Conservation (phyloP, 2,113 vertebrate genomes). For the Leucopsar rothschildi region DNA sequence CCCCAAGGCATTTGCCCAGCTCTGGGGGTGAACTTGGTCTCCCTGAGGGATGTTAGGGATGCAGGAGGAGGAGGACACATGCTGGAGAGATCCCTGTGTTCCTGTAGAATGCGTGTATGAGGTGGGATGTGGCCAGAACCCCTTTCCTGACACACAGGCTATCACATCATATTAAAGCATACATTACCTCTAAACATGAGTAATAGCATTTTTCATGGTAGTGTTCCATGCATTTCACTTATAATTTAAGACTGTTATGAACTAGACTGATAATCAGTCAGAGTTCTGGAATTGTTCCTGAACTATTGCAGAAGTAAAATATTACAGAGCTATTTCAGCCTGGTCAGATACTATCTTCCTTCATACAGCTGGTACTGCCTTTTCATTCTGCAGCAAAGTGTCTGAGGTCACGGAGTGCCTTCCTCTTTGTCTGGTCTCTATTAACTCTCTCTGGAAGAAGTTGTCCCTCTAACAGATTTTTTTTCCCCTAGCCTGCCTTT, state of each 20-base stretch:
- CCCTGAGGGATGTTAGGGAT: fast-evolving
- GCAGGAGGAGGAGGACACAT: neutral
- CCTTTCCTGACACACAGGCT: neutral
- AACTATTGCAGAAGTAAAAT: neutral
- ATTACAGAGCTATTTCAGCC: neutral
- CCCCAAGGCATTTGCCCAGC: neutral
- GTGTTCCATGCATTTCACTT: neutral
- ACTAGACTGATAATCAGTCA: neutral
- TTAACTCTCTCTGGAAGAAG: slow-evolving; percentile 41
- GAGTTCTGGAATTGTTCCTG: neutral
- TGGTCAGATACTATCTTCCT: neutral
- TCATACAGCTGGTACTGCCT: neutral
- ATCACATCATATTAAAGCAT: neutral
- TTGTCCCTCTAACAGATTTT: neutral
- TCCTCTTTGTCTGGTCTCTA: slow-evolving; percentile 55
- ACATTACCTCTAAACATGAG: neutral
- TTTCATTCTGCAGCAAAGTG: slow-evolving; percentile 22
- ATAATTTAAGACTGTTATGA: neutral
- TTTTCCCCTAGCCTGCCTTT: neutral
- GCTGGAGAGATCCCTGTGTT: neutral
- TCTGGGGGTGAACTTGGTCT: neutral
- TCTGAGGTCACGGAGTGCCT: slow-evolving; percentile 41
- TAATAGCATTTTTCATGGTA: neutral
- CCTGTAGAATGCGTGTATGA: neutral
- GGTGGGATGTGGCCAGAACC: neutral